These are phyloP conservation scores for Synergus laeviventris DNA, from an alignment of 2,888 invertebrate genomes.

Conservation along the genomic window DNA sequence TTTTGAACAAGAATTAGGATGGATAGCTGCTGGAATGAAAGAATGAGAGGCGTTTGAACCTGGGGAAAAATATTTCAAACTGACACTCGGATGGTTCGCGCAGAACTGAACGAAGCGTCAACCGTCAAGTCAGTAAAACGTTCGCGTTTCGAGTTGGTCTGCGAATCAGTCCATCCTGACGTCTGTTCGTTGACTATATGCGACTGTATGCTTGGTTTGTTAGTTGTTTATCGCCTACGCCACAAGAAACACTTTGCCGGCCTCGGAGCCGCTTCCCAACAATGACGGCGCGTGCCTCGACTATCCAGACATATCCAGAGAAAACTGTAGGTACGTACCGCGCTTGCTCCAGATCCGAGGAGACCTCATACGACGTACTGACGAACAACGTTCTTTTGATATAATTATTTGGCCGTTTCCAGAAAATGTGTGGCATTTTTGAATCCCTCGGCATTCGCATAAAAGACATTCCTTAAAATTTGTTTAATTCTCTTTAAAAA, in stretches of 20 bases:
- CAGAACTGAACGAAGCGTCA: conserved; percentile 30
- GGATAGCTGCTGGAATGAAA: background rate
- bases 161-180: conserved; percentile 9
- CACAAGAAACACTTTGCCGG: conserved; percentile 35
- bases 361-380: background rate
- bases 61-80: background rate
- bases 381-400: background rate
- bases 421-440: background rate
- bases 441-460: too few species aligned
- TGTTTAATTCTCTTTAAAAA: too few species aligned
- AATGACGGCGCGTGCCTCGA: conserved; percentile 25
- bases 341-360: conserved; percentile 28
- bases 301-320: background rate
- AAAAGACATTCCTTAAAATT: too few species aligned
- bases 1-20: background rate
- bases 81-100: conserved; percentile 29
- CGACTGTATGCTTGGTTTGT: conserved; percentile 4
- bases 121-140: conserved; percentile 16
- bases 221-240: conserved; percentile 24
- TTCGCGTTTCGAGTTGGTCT: conserved; percentile 1
- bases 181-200: conserved; percentile 18
- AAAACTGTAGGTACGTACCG: background rate
- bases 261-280: conserved; percentile 33
- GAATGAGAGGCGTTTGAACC: background rate
- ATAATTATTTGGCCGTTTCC: background rate